A percentile compares a stretch with the other conserved stretches of the same genome.
phyloP scores from a whole-genome alignment of 2,888 invertebrate genomes.

The Drosophila mayaguana region DNA sequence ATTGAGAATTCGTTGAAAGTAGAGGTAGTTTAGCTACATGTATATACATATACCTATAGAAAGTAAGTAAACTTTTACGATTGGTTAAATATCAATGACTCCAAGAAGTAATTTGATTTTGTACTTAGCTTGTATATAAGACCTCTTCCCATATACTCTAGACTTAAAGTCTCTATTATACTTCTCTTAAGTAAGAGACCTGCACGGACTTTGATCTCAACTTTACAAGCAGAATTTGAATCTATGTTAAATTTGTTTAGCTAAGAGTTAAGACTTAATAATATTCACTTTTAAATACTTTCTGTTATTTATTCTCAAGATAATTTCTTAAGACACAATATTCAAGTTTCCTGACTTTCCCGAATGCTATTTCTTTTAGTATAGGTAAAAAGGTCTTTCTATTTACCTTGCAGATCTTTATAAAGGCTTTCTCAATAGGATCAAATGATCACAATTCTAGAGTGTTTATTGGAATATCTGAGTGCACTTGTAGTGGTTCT shows the following conservation, averaged over 20 bases:
- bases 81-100: not conserved
- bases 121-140: not conserved
- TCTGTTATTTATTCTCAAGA: not conserved
- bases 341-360: too few species aligned
- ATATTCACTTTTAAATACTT: not conserved
- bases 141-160: not conserved
- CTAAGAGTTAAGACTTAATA: not conserved
- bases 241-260: not conserved
- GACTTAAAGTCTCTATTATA: too few species aligned
- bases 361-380: not conserved
- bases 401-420: not conserved
- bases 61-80: too few species aligned
- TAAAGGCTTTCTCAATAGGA: not conserved
- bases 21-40: too few species aligned
- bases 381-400: not conserved
- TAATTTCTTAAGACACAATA: too few species aligned
- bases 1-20: not conserved
- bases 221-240: too few species aligned
- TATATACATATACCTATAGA: not conserved
- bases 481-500: conserved; percentile 4
- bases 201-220: too few species aligned
- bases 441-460: not conserved
- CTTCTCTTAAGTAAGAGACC: too few species aligned
- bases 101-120: not conserved
- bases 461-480: not conserved